Base-by-base conservation (phyloP, 1,140 invertebrate genomes). In the Philopotamus ludificatus region DNA sequence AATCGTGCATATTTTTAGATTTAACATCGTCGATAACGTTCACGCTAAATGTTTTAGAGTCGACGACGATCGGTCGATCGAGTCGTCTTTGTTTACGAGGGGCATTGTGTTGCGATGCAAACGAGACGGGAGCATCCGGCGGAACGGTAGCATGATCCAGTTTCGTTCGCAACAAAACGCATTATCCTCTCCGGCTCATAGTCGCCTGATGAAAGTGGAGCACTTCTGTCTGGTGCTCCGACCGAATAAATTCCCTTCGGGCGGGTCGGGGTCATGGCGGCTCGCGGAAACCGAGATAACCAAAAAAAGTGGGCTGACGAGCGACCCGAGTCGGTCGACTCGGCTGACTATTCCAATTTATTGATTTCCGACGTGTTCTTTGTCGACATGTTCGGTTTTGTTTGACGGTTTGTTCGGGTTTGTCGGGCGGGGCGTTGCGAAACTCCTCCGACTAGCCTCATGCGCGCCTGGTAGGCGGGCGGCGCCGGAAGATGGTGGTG, bases 161-260 rank as follows among this genome's bases (percentile, higher is more conserved):
- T 54, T 42, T 57, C 15, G 54, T 4, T 12, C 28, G 28, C 4
- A 4, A 12, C 28, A 34, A 7, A 4, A 4, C 28, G 28, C 28
- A 34, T n/a, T 53, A 61, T 67, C 68, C 61, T 45, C 59, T 12
- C 20, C 7, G 57, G 53, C 28, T 70, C 41, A 70, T 70, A 60
- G 57, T 54, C 45, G 41, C 69, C 69, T 68, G 60, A 66, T 68
- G 53, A 70, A 70, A 70, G 58, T 70, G 62, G 69, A 70, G 69
- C 69, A 70, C 51, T 68, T 26, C 42, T 60, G 59, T 64, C 60
- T 68, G 49, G 51, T 57, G 26, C 42, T 47, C 25, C 57, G 47
- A 42, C 28, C 42, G 20, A 26, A 25, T 34, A 34, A 4, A 12
- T 12, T 7, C 4, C 28, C 28, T 34, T 34, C 4, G 28, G 12